Evolutionary conservation across 30 jellyfish, hydroid and myxozoan genomes (phyloP).

Genomic region (Cassiopea xamachana): DNA sequence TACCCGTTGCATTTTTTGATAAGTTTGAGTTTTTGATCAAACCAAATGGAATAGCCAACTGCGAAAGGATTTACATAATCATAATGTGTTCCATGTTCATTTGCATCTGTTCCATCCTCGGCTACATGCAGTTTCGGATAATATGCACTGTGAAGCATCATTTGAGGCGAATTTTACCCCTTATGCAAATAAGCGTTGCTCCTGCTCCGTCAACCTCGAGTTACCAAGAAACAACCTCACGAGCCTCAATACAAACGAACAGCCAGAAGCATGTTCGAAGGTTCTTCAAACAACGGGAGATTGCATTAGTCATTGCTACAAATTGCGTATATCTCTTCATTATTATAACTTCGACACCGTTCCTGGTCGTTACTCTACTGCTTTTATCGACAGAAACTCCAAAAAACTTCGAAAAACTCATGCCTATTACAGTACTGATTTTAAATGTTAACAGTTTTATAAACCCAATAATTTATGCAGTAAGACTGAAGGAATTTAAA

Average conservation of each 20-base stretch:
- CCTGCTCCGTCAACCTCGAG: conserved; percentile 12
- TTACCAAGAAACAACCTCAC: not conserved
- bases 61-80: conserved; percentile 4
- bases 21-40: not conserved
- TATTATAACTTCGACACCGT: conserved; percentile 65
- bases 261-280: conserved; percentile 6
- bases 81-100: conserved; percentile 12
- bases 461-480: conserved; percentile 29
- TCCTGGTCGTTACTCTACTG: not conserved
- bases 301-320: conserved; percentile 38
- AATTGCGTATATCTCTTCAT: conserved; percentile 39
- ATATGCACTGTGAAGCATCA: conserved; percentile 35
- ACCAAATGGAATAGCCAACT: not conserved
- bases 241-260: not conserved
- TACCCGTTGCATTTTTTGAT: conserved; percentile 3
- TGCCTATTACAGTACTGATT: conserved; percentile 8
- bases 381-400: conserved; percentile 1
- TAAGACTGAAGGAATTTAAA: not conserved
- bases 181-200: not conserved
- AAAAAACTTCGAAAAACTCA: not conserved
- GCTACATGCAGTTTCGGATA: conserved; percentile 59
- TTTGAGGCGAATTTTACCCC: conserved; percentile 25
- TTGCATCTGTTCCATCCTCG: conserved; percentile 15
- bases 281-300: conserved; percentile 13
- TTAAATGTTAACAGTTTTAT: conserved; percentile 10